A percentile compares a stretch with the other conserved stretches of the same genome.
Conservation (phyloP, 2,888 invertebrate species). For the Lumbricus terrestris region DNA sequence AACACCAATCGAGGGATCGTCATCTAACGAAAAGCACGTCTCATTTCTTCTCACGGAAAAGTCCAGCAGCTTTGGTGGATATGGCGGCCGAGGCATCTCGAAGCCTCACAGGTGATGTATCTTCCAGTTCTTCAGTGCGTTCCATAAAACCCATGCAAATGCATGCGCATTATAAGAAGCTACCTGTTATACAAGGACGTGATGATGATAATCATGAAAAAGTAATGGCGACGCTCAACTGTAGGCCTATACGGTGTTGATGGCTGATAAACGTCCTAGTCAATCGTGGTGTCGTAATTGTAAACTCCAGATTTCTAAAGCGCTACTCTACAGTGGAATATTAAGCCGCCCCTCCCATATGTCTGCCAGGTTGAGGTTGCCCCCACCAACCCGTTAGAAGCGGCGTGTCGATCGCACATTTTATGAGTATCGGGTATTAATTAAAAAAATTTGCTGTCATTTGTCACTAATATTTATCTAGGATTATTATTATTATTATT, state of each 20-base stretch:
- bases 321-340: not conserved
- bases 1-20: not conserved
- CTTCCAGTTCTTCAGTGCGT: not conserved
- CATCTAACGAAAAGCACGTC: constrained; percentile 13
- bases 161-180: not conserved
- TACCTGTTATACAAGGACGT: not conserved
- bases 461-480: too few species aligned
- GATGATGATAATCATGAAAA: not conserved
- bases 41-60: constrained; percentile 24
- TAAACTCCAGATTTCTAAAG: not conserved
- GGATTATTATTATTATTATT: too few species aligned
- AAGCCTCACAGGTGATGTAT: constrained; percentile 1
- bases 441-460: too few species aligned
- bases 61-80: constrained; percentile 27
- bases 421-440: too few species aligned
- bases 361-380: too few species aligned
- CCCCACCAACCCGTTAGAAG: too few species aligned
- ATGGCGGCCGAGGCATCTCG: constrained; percentile 17
- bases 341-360: too few species aligned
- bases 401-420: too few species aligned
- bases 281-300: not conserved
- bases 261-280: too few species aligned
- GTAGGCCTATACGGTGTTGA: too few species aligned
- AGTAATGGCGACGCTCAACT: too few species aligned
- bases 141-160: too few species aligned